Conservation (phyloP, 2,113 vertebrate species). For the Thamnophis sirtalis region DNA sequence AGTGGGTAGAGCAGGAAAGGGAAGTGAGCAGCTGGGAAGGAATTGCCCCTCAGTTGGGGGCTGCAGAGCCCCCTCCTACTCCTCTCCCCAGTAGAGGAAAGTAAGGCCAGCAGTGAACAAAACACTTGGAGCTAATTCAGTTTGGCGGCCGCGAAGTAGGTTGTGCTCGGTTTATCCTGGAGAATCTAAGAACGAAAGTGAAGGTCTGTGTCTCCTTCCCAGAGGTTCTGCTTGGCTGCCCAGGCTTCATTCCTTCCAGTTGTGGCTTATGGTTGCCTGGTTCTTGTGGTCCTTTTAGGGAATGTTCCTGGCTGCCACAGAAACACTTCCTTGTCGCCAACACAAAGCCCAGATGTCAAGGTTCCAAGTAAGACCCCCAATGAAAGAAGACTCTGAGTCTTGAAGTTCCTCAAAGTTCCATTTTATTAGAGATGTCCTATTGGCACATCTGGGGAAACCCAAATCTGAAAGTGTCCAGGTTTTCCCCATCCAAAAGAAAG, state of each 20-base stretch:
- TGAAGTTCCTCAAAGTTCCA: no score
- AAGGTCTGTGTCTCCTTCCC: not conserved
- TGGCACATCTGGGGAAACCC: no score
- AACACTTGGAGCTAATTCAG: not conserved
- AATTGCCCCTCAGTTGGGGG: conserved; percentile 7
- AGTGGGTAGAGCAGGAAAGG: conserved; percentile 60
- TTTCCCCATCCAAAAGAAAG: no score
- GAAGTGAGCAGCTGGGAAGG: conserved; percentile 36
- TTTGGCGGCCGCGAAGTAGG: not conserved
- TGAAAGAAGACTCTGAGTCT: no score
- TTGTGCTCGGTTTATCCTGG: not conserved
- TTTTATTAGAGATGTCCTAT: no score
- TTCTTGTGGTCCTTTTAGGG: not conserved
- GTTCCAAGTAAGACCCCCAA: no score
- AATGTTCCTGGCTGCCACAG: not conserved
- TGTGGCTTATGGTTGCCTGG: not conserved
- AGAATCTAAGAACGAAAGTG: not conserved
- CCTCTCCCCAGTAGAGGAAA: not conserved
- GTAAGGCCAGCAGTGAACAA: not conserved
- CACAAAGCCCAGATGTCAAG: not conserved
- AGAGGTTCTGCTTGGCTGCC: not conserved
- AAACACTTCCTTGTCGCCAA: not conserved
- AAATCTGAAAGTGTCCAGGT: no score
- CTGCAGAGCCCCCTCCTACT: not conserved
- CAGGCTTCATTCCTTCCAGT: not conserved